Evolutionary conservation across 2,113 vertebrate species (phyloP), one percentile per base, ranked within the genome.

Genomic region (Brienomyrus longianalis): DNA sequence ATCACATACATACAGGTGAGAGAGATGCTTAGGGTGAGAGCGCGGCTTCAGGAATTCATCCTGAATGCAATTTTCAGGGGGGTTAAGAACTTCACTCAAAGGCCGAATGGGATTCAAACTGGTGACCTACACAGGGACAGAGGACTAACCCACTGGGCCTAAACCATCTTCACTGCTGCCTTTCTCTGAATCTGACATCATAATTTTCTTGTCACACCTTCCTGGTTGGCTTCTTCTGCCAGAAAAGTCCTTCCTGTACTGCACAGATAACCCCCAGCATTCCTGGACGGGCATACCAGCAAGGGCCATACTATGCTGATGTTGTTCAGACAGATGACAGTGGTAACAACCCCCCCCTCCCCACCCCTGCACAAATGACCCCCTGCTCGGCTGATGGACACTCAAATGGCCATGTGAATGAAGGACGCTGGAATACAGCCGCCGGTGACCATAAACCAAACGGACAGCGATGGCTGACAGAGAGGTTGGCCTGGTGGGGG

Each of bases 391-490:
- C 89, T 77, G 84, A 87, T 11, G 19, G 31, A 87, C 66, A 48
- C 59, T 77, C 17, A 35, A 50, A 70, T 59, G 54, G 86, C 89
- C 48, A 45, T 35, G 2, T 86, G 27, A 11, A 89, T 77, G 91
- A 92, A 91, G 52, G 89, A 83, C 31, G 17, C 84, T 48, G 48
- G 84, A 84, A 17, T 31, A 77, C 31, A 91, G 90, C 90, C 91
- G 89, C 89, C 89, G 62, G 9, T 4, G 39, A 90, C 92, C 88
- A 90, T 31, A 52, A 90, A 88, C 48, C 77, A 56, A 43, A 31
- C 47, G 66, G 66, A 70, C 13, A 13, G 59, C 59, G 27, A 39
- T 50, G 50, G 43, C 59, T 19, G n/a, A 70, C 27, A 50, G 83
- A 89, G 52, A 11, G 54, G 56, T 1, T 50, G 2, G 7, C 31